Conservation (phyloP, 2,888 invertebrate species). For the Oscheius sp. region DNA sequence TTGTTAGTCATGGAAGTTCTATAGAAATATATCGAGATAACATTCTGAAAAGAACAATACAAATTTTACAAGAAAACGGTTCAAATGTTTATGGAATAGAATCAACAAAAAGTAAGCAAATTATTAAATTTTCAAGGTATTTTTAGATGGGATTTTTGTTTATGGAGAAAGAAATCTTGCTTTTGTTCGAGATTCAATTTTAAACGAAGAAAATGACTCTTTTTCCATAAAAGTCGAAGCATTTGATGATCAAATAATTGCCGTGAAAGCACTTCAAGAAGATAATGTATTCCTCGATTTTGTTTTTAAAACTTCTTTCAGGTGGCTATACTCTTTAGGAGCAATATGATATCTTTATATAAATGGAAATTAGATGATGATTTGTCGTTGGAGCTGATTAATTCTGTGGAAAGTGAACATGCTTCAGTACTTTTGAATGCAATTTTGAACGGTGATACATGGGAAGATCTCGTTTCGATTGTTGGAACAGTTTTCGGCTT, state of each 20-base stretch:
- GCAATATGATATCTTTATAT: neutral
- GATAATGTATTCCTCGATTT: neutral
- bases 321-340: slow-evolving; percentile 20
- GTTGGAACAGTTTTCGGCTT: slow-evolving; percentile 30
- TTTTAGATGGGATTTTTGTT: slow-evolving; percentile 17
- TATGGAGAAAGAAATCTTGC: slow-evolving; percentile 4
- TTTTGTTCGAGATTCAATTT: neutral
- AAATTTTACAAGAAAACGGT: neutral
- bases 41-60: neutral
- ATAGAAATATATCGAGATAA: neutral
- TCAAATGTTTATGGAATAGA: neutral
- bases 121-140: neutral
- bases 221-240: neutral
- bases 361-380: neutral
- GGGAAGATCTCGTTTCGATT: slow-evolving; percentile 10
- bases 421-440: slow-evolving; percentile 16
- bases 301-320: neutral
- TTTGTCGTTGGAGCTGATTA: neutral
- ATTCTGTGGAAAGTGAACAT: slow-evolving; percentile 3
- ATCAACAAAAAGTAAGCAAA: neutral
- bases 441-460: slow-evolving; percentile 9
- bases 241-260: neutral
- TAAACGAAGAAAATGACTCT: neutral
- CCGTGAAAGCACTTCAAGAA: neutral
- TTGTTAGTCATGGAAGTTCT: neutral